Conservation (phyloP, 2,888 invertebrate species). For the Agrotis clavis region DNA sequence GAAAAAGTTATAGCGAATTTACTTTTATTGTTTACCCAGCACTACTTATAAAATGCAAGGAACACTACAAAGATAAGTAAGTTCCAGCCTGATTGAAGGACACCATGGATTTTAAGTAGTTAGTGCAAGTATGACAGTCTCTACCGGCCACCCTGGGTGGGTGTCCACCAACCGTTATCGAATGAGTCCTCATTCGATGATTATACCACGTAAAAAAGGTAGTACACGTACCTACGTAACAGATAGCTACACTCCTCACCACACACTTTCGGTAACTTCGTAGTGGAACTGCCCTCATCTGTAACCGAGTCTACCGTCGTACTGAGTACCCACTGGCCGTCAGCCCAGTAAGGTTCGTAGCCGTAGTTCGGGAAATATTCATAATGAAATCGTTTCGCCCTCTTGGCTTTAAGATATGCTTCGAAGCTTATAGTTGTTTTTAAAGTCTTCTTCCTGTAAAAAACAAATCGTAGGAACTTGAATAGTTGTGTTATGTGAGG, state of each 20-base stretch:
- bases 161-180: too few species aligned
- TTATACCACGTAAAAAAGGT: background rate
- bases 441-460: background rate
- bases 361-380: constrained; percentile 39
- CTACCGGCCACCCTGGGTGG: too few species aligned
- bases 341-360: constrained; percentile 46
- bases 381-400: rapidly evolving
- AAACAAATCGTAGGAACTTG: background rate
- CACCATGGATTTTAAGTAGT: too few species aligned
- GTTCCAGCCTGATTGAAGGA: too few species aligned
- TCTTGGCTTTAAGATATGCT: rapidly evolving
- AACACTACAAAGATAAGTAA: too few species aligned
- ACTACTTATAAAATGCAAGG: too few species aligned
- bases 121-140: too few species aligned
- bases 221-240: constrained; percentile 46
- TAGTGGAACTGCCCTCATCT: background rate
- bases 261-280: constrained; percentile 57
- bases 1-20: too few species aligned
- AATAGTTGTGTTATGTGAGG: too few species aligned
- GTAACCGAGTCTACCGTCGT: rapidly evolving
- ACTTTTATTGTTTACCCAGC: too few species aligned
- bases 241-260: constrained; percentile 68
- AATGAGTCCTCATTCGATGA: too few species aligned
- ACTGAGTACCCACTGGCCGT: constrained; percentile 16
- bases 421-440: background rate